Conservation (phyloP, 2,113 vertebrate genomes). For the Ursus arctos region DNA sequence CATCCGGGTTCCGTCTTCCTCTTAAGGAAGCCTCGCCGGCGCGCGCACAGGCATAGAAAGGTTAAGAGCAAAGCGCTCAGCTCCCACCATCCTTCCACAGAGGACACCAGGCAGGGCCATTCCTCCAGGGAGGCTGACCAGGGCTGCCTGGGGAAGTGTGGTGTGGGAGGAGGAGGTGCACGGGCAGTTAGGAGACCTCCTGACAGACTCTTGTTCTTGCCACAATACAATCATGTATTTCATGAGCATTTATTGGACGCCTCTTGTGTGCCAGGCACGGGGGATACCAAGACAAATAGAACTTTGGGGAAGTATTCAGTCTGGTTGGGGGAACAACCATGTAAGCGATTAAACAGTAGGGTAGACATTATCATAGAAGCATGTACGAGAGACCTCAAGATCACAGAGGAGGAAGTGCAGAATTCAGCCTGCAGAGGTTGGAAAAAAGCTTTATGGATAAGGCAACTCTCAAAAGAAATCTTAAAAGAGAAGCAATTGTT, state of each 20-base stretch:
- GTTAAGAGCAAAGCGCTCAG: background rate
- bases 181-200: background rate
- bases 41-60: rapidly evolving
- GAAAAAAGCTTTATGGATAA: background rate
- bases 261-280: background rate
- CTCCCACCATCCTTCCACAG: background rate
- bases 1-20: background rate
- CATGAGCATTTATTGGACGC: background rate
- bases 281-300: background rate
- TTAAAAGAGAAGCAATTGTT: background rate
- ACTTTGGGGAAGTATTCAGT: background rate
- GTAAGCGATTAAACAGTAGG: background rate
- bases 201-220: background rate
- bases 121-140: background rate
- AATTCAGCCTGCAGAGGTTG: background rate
- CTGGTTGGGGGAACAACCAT: background rate
- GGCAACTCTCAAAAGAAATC: background rate
- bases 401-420: background rate
- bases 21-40: background rate
- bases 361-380: background rate
- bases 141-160: background rate
- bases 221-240: background rate
- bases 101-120: background rate
- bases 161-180: rapidly evolving
- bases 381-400: background rate